Base-by-base conservation (phyloP, 2,113 vertebrate species). In the Poeciliopsis turrubarensis region DNA sequence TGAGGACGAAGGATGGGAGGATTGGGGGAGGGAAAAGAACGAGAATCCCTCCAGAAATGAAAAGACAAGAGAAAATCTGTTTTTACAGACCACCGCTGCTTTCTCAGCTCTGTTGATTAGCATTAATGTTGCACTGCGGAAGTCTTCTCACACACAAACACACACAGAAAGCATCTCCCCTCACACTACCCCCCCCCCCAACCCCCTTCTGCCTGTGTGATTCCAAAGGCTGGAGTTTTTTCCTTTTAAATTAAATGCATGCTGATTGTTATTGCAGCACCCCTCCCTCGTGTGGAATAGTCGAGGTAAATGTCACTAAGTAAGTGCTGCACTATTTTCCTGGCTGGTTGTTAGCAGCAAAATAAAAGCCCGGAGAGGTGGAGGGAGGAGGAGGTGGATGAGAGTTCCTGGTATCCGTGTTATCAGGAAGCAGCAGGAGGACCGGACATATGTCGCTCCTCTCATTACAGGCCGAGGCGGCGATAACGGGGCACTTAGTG, bases 261-360 rank as follows among this genome's bases (percentile, higher is more conserved):
- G 82, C 85, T 89, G 86, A 91, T 91, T 92, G 89, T 92, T 88
- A 85, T 89, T 85, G 77, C 72, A 1, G 60, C 83, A 54, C 47
- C 78, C 82, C 64, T 54, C 65, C 65, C 70, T 31, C 25, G 51
- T 68, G 68, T 60, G 72, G 84, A 89, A 76, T 68, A 77, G 79
- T 86, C 70, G 19, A 88, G 85, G 88, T 92, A 90, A 91, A 92
- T 91, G 89, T 89, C 89, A 92, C 85, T 84, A 82, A 89, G 83
- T 84, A 87, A 83, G 85, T 89, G 85, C 72, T 51, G 26, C 81
- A 62, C 79, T 78, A 72, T 85, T 90, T 80, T 87, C 81, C 81
- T 78, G 1, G 57, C 44, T 39, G 80, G 85, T 73, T 86, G 76
- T 90, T 86, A 71, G 73, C 57, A 37, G 77, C 47, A 72, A 77